Evolutionary conservation across 2,888 invertebrate genomes (phyloP).

Genomic region (Eupithecia subumbrata): DNA sequence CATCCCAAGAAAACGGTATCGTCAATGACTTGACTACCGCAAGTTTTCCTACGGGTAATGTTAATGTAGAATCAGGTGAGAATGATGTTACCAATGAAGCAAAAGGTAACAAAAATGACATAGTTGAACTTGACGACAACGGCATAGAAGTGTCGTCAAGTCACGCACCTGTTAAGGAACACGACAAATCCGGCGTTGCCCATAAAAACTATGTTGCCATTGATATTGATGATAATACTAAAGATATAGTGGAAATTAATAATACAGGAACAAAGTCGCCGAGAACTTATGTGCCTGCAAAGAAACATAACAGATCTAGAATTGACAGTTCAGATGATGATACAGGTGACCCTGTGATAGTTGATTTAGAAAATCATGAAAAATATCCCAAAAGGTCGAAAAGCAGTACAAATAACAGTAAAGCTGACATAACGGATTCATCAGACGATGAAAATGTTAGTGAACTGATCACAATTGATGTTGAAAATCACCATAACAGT

Average conservation of each 20-base stretch:
- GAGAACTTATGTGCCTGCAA: constrained; percentile 17
- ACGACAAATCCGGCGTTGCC: constrained; percentile 12
- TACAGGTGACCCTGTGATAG: constrained; percentile 8
- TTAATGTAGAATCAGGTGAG: not conserved
- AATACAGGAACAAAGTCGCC: constrained; percentile 17
- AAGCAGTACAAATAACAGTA: not conserved
- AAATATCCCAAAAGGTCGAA: not conserved
- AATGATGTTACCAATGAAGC: constrained; percentile 34
- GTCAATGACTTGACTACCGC: not conserved
- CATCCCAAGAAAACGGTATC: constrained; percentile 29
- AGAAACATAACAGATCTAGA: constrained; percentile 34
- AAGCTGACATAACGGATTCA: not conserved
- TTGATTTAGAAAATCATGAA: constrained; percentile 25
- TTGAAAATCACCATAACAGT: constrained; percentile 10
- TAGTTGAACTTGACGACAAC: constrained; percentile 23
- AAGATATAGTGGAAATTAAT: constrained; percentile 21
- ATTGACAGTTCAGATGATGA: constrained; percentile 35
- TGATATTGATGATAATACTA: not conserved
- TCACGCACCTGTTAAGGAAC: constrained; percentile 25
- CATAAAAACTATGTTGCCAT: not conserved
- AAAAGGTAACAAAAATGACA: constrained; percentile 11
- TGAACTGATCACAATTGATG: constrained; percentile 12
- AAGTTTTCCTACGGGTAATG: not conserved
- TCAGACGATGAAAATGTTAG: constrained; percentile 13
- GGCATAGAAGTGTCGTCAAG: constrained; percentile 10